Evolutionary conservation across 2,113 vertebrate species (phyloP).

Genomic region (Phalacrocorax carbo): DNA sequence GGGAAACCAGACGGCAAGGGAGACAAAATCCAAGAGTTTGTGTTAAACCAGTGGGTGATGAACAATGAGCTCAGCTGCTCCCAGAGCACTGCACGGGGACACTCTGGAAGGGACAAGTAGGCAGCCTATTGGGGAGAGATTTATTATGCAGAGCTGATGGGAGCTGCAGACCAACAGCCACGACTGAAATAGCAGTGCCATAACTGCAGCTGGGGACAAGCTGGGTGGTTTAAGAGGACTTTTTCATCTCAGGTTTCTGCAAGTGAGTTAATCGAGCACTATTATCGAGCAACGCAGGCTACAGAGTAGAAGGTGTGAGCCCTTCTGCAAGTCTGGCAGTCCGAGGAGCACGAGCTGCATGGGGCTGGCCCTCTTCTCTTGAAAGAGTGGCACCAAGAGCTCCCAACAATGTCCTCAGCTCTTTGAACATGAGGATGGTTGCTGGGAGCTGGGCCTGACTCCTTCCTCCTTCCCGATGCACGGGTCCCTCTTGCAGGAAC

Average conservation of each 20-base stretch:
- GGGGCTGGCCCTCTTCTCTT: neutral
- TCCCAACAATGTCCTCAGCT: neutral
- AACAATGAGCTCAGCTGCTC: neutral
- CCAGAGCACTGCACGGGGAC: neutral
- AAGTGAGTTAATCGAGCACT: neutral
- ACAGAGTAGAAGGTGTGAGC: neutral
- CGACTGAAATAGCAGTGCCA: neutral
- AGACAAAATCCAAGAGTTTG: neutral
- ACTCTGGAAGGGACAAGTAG: neutral
- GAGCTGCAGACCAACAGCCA: conserved; percentile 2
- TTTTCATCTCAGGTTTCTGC: neutral
- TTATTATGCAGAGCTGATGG: neutral
- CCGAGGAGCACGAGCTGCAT: fast-evolving
- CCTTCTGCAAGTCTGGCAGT: neutral
- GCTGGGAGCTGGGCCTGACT: neutral
- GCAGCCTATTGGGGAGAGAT: neutral
- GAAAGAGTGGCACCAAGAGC: neutral
- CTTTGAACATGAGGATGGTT: neutral
- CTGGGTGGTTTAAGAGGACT: neutral
- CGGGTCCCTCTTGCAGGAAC: neutral
- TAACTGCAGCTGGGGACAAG: neutral
- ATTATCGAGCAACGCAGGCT: neutral
- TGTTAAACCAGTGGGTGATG: neutral
- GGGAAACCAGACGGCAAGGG: neutral
- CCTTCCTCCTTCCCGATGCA: neutral